Evolutionary conservation across 1,140 invertebrate genomes (phyloP), one percentile per base, ranked within the genome.

Genomic region (Zaprionus kolodkinae): DNA sequence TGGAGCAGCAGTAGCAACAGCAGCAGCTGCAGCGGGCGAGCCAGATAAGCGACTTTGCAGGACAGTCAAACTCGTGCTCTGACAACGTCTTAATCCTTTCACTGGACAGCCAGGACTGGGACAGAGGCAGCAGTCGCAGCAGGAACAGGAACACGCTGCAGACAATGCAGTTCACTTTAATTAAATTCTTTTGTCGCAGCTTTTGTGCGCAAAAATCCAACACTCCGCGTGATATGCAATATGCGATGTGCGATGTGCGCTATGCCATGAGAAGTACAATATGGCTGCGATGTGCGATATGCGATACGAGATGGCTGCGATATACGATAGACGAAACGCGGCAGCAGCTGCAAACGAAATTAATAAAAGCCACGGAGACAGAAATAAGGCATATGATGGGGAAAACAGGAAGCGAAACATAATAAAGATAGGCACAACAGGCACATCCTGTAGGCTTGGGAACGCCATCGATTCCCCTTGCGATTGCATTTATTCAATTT

Each of bases 151-250:
- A 10, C 43, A n/a, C 10, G 21, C 55, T 66, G 15, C 30, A 54
- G 55, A 79, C 83, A 88, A 81, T 81, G 79, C 70, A 69, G 66
- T 72, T 68, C 70, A 57, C 59, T 87, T 87, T 87, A 87, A 87
- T 87, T 87, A 87, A 87, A 88, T 87, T 87, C 83, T 84, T 88
- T 88, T 84, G 82, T 86, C 79, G 79, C 83, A 48, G 48, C 56
- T 48, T 71, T 64, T 65, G 67, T 71, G 45, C 60, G 21, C 73
- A 88, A 80, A 84, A 78, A 77, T 83, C 62, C 72, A 63, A 82
- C 76, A 61, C 78, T 81, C 43, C 45, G 67, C 33, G 21, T 25
- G 45, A 50, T 50, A 50, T 50, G 45, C 45, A 50, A 50, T 50
- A 50, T 50, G 45, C 45, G 45, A 50, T 50, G 45, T 4, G 17